phyloP scores from a whole-genome alignment of 2,888 invertebrate species.

The Sphecodes monilicornis region DNA sequence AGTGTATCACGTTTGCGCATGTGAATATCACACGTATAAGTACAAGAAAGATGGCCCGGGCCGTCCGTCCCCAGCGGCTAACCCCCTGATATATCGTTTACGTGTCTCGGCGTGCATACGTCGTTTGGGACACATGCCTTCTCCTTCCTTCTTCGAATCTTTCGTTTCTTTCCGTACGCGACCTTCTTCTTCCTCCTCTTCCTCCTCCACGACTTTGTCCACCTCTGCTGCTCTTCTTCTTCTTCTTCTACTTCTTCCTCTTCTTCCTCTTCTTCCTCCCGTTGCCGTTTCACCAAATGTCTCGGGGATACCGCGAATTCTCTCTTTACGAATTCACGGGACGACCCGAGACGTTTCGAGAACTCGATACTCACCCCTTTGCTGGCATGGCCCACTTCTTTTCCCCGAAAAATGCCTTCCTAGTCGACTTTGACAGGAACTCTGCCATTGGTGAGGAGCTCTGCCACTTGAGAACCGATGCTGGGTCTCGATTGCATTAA shows the following conservation, averaged over 20 bases:
- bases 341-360: slow-evolving; percentile 74
- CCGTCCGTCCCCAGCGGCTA: slow-evolving; percentile 84
- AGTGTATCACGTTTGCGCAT: slow-evolving; percentile 82
- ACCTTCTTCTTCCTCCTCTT: slow-evolving; percentile 28
- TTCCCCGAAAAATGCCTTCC: background rate
- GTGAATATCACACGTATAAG: slow-evolving; percentile 81
- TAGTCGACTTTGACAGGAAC: background rate
- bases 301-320: slow-evolving; percentile 76
- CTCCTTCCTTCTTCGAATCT: slow-evolving; percentile 55
- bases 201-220: slow-evolving; percentile 49
- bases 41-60: slow-evolving; percentile 83
- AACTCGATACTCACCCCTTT: slow-evolving; percentile 56
- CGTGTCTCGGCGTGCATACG: slow-evolving; percentile 84
- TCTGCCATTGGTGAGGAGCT: background rate
- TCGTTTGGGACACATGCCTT: slow-evolving; percentile 83
- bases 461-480: background rate
- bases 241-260: slow-evolving; percentile 40
- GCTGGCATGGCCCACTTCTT: slow-evolving; percentile 3
- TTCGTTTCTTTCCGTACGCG: slow-evolving; percentile 37
- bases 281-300: slow-evolving; percentile 52
- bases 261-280: slow-evolving; percentile 42
- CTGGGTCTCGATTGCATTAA: too few relatives aligned
- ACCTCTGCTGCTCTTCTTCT: background rate
- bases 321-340: slow-evolving; percentile 82
- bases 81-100: slow-evolving; percentile 85